A percentile compares a stretch with the other conserved stretches of the same genome.
Evolutionary conservation across 1,140 invertebrate genomes (phyloP).

Genomic region (Chrysomallon squamiferum): DNA sequence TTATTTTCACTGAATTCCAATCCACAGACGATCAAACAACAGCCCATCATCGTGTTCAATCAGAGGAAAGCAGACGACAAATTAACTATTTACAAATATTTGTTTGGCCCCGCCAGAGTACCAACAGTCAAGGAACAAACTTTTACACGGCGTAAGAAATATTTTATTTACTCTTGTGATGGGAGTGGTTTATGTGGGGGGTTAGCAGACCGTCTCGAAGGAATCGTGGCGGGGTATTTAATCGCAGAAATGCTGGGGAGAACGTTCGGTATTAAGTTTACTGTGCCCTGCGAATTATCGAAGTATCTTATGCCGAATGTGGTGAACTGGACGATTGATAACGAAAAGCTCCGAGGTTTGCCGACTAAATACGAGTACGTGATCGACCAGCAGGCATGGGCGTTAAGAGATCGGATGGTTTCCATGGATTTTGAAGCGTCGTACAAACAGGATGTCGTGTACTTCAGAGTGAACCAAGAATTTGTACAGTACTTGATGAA

Average conservation of each 20-base stretch:
- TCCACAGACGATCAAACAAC: too few species aligned
- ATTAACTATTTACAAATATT: too few species aligned
- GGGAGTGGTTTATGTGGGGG: slow-evolving; percentile 4
- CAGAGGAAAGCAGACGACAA: too few species aligned
- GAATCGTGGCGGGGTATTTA: slow-evolving; percentile 16
- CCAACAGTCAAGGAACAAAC: too few species aligned
- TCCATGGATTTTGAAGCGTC: neutral
- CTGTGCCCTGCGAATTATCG: slow-evolving; percentile 8
- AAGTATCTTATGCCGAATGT: slow-evolving; percentile 7
- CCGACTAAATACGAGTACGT: neutral
- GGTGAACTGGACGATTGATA: slow-evolving; percentile 11
- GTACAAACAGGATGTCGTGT: slow-evolving; percentile 7
- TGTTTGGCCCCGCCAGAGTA: too few species aligned
- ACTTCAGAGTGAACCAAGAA: slow-evolving; percentile 10
- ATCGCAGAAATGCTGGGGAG: slow-evolving; percentile 7
- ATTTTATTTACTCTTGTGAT: neutral
- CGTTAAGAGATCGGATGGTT: slow-evolving; percentile 1
- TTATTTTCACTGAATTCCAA: too few species aligned
- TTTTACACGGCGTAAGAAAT: too few species aligned
- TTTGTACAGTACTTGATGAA: slow-evolving; percentile 8
- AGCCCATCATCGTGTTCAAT: too few species aligned
- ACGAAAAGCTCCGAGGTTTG: neutral
- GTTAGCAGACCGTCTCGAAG: slow-evolving; percentile 12
- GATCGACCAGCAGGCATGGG: neutral
- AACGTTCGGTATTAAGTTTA: slow-evolving; percentile 10